These are phyloP conservation scores for Mantis religiosa DNA, from an alignment of 2,888 invertebrate genomes.

Conservation along the genomic window DNA sequence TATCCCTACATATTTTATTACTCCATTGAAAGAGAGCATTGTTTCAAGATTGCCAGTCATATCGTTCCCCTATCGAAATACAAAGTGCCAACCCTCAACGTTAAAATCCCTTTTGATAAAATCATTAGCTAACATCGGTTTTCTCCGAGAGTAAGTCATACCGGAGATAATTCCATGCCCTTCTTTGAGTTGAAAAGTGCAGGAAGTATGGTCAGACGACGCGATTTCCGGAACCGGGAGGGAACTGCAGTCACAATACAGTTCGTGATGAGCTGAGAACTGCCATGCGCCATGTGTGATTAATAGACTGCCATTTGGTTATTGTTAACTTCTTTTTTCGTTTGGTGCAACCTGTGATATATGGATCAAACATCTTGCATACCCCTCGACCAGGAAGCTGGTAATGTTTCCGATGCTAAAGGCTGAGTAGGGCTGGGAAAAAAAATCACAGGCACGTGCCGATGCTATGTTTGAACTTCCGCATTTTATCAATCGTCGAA, in stretches of 20 bases:
- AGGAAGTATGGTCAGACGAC: not conserved
- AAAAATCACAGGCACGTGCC: not conserved
- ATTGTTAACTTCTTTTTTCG: not conserved
- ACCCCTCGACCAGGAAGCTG: not conserved
- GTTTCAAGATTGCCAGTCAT: no score
- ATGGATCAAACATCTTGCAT: not conserved
- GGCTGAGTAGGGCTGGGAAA: not conserved
- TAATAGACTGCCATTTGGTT: not conserved
- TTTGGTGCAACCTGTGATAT: not conserved
- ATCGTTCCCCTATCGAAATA: no score
- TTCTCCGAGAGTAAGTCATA: not conserved
- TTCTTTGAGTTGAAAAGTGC: not conserved
- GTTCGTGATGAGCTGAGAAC: not conserved
- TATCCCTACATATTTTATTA: no score
- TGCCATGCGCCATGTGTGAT: not conserved
- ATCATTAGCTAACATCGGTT: not conserved
- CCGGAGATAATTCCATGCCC: not conserved
- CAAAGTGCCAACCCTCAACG: no score
- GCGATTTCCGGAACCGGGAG: not conserved
- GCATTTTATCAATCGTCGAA: no score
- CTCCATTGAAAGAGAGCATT: no score
- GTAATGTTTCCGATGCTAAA: not conserved
- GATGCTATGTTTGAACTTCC: no score
- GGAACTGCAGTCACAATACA: not conserved
- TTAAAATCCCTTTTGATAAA: not conserved